phyloP scores from a whole-genome alignment of 1,140 invertebrate genomes.

The Hormaphis cornu region DNA sequence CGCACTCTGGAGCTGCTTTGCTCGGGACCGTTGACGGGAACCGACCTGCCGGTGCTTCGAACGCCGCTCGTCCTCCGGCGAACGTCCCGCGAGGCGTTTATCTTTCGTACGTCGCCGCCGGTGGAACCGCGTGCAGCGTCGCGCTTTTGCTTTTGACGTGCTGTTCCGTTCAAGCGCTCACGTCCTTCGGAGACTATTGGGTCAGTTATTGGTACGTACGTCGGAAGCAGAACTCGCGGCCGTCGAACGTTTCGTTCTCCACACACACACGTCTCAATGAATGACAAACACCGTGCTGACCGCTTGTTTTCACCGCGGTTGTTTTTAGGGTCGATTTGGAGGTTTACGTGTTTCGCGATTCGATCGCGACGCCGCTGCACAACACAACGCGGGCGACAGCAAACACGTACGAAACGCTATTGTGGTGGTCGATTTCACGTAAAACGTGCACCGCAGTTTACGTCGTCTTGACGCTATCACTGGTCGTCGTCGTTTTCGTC shows the following conservation, averaged over 20 bases:
- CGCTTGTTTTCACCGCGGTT: too few relatives aligned
- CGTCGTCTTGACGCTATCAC: conserved; percentile 51
- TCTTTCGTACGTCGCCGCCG: conserved; percentile 56
- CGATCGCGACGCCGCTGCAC: too few relatives aligned
- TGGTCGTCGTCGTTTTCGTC: conserved; percentile 50
- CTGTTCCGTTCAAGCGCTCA: conserved; percentile 55
- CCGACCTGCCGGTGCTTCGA: conserved; percentile 38
- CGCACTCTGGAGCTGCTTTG: conserved; percentile 32
- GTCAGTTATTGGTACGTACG: conserved; percentile 61
- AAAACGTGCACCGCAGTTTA: conserved; percentile 51
- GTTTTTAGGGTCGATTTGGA: conserved; percentile 47
- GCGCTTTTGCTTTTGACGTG: conserved; percentile 51
- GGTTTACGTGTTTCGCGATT: conserved; percentile 36
- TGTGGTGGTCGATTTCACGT: conserved; percentile 12
- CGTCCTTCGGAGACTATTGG: conserved; percentile 66
- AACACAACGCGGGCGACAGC: too few relatives aligned
- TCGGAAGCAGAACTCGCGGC: too few relatives aligned
- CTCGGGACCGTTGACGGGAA: conserved; percentile 34
- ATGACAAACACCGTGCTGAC: too few relatives aligned
- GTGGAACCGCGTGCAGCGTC: conserved; percentile 53
- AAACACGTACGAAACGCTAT: background rate
- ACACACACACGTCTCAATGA: too few relatives aligned
- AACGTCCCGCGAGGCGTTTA: conserved; percentile 50
- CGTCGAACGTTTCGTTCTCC: too few relatives aligned
- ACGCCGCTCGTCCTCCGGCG: too few relatives aligned